These are phyloP conservation scores for Proctacanthus coquilletti DNA, from an alignment of 1,140 invertebrate genomes.

Conservation along the genomic window DNA sequence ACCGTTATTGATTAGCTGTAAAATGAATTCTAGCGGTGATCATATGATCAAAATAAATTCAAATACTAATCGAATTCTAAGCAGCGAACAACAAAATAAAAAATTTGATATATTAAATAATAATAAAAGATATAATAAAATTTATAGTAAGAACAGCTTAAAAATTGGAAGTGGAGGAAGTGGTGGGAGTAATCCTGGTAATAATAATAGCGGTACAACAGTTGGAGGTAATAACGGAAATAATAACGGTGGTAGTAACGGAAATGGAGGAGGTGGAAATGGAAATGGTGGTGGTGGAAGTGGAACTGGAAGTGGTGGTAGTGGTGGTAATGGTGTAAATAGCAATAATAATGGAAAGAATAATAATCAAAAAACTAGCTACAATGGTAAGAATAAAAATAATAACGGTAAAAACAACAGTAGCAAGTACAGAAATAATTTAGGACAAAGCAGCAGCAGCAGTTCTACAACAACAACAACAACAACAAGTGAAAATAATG, in stretches of 20 bases:
- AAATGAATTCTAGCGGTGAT: slow-evolving; percentile 9
- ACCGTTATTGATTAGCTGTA: slow-evolving; percentile 19
- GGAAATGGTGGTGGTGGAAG: slow-evolving; percentile 4
- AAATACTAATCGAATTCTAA: too few relatives aligned
- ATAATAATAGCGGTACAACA: not conserved
- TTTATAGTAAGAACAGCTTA: too few relatives aligned
- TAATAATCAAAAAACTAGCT: too few relatives aligned
- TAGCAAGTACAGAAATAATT: not conserved
- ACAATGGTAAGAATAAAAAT: too few relatives aligned
- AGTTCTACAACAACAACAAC: not conserved
- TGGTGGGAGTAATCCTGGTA: not conserved
- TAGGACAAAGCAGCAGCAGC: not conserved
- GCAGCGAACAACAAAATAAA: not conserved
- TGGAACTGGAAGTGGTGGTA: slow-evolving; percentile 1
- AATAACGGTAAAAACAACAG: too few relatives aligned
- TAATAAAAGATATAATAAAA: too few relatives aligned
- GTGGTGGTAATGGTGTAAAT: not conserved
- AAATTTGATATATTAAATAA: too few relatives aligned
- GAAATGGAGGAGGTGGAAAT: not conserved
- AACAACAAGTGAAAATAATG: slow-evolving; percentile 6
- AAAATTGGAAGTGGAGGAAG: too few relatives aligned
- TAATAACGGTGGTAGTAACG: slow-evolving; percentile 1
- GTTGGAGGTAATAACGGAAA: not conserved
- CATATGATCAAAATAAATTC: not conserved
- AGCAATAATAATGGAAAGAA: not conserved